Evolutionary conservation across 2,797 vertebrate species (phyloP).

Genomic region (Mastacembelus armatus): DNA sequence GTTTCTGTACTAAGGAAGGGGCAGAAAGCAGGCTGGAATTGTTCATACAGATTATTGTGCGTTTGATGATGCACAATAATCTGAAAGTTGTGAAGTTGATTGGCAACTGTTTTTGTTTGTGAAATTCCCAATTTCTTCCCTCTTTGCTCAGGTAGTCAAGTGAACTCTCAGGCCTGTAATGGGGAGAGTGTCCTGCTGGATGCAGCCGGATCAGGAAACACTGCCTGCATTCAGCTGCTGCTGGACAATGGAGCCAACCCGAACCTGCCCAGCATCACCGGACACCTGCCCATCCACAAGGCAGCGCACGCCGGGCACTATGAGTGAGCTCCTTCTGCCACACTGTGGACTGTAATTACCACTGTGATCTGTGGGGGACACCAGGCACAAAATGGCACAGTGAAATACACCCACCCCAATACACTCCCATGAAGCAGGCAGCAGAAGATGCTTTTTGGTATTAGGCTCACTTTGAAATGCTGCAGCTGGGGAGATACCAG

Average conservation of each 20-base stretch:
- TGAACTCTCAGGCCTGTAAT: slow-evolving; percentile 87
- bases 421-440: not conserved
- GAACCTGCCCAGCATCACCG: slow-evolving; percentile 84
- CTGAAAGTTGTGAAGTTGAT: too few species aligned
- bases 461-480: too few species aligned
- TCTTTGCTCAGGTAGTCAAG: slow-evolving; percentile 80
- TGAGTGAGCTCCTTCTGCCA: slow-evolving; percentile 80
- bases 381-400: not conserved
- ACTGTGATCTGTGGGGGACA: not conserved
- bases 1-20: too few species aligned
- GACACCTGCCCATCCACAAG: slow-evolving; percentile 89
- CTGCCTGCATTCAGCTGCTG: slow-evolving; percentile 87
- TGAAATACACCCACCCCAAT: not conserved
- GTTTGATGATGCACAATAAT: too few species aligned
- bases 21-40: too few species aligned
- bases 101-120: too few species aligned
- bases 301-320: slow-evolving; percentile 89
- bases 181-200: slow-evolving; percentile 86
- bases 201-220: slow-evolving; percentile 87
- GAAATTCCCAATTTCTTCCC: not conserved
- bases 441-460: not conserved
- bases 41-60: too few species aligned
- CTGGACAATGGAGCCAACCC: slow-evolving; percentile 88
- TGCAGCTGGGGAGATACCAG: too few species aligned
- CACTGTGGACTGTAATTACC: not conserved